Percentiles rank a stretch among this genome's conserved stretches.
Evolutionary conservation across 2,113 vertebrate species (phyloP).

Genomic region (Pyxicephalus adspersus): DNA sequence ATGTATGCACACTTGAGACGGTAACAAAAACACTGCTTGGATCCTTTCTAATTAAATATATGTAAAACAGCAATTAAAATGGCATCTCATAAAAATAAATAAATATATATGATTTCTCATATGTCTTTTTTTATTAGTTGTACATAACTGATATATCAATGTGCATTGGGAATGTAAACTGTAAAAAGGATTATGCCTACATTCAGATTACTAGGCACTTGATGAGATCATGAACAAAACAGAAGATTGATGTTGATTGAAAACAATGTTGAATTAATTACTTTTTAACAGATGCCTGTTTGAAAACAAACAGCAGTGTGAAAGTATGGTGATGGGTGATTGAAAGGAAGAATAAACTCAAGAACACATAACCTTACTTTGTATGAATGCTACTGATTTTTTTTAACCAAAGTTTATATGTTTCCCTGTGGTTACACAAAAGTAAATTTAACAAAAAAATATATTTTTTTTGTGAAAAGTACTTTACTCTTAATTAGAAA

Average conservation of each 20-base stretch:
- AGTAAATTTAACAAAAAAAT: too few relatives aligned
- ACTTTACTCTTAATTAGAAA: too few relatives aligned
- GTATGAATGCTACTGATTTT: too few relatives aligned
- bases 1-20: not conserved
- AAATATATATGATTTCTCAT: not conserved
- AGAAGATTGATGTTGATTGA: not conserved
- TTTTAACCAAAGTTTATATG: too few relatives aligned
- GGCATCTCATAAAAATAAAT: not conserved
- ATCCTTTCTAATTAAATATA: not conserved
- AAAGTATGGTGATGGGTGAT: too few relatives aligned
- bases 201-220: not conserved
- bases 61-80: not conserved
- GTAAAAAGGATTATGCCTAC: not conserved
- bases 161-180: too few relatives aligned
- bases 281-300: not conserved
- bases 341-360: too few relatives aligned
- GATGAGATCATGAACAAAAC: not conserved
- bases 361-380: too few relatives aligned
- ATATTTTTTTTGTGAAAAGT: too few relatives aligned
- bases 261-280: not conserved
- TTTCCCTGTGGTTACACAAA: too few relatives aligned
- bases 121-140: not conserved
- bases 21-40: not conserved
- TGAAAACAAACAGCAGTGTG: not conserved
- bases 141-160: not conserved